A percentile compares a stretch with the other conserved stretches of the same genome.
Conservation (phyloP, 1,140 invertebrate species). For the Lethrus apterus region DNA sequence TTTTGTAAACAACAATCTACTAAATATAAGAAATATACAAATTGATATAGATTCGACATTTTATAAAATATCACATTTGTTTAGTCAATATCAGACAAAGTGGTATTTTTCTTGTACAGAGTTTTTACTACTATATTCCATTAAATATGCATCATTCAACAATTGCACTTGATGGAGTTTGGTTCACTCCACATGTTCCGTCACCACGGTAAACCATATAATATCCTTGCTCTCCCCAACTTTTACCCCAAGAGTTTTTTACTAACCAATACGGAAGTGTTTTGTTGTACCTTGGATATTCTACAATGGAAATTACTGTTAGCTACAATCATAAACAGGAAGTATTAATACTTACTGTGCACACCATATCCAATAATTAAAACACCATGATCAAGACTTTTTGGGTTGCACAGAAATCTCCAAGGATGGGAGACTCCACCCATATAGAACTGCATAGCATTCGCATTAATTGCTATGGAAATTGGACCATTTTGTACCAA, state of each 20-base stretch:
- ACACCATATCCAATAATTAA: conserved; percentile 86
- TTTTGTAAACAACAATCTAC: too few relatives aligned
- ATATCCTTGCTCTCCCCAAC: conserved; percentile 89
- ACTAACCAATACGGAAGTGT: conserved; percentile 84
- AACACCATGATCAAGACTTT: conserved; percentile 83
- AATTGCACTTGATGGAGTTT: conserved; percentile 84
- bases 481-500: conserved; percentile 88
- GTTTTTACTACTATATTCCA: not conserved
- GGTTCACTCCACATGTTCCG: conserved; percentile 89
- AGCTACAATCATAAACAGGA: not conserved
- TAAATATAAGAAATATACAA: too few relatives aligned
- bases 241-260: conserved; percentile 87
- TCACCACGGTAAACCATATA: conserved; percentile 91
- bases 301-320: conserved; percentile 50
- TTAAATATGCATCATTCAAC: conserved; percentile 47
- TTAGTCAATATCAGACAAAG: too few relatives aligned
- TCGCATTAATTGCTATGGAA: conserved; percentile 95
- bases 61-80: too few relatives aligned
- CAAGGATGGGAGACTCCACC: conserved; percentile 95
- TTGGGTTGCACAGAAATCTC: conserved; percentile 76
- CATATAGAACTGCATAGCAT: conserved; percentile 97
- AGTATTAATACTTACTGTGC: conserved; percentile 51
- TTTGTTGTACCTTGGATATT: conserved; percentile 73
- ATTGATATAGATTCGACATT: too few relatives aligned
- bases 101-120: too few relatives aligned